Conservation (phyloP, 2,797 vertebrate species). For the Cetoscarus ocellatus region DNA sequence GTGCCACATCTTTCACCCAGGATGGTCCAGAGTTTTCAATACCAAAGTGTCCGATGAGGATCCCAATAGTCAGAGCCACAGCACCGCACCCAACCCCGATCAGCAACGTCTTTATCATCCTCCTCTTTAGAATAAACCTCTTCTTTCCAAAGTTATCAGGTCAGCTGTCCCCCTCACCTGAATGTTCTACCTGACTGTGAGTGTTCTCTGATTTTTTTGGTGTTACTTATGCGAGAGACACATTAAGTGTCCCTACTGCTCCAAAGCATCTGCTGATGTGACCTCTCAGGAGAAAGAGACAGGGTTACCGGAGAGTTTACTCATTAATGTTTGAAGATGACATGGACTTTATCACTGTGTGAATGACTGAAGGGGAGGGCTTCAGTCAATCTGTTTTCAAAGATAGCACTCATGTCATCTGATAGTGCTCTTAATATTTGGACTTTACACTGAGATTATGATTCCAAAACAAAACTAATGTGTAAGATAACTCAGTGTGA, state of each 20-base stretch:
- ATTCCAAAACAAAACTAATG: no score
- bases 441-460: neutral
- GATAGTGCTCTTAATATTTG: neutral
- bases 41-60: constrained; percentile 90
- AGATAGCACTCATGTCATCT: neutral
- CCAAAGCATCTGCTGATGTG: neutral
- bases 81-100: constrained; percentile 62
- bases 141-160: neutral
- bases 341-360: constrained; percentile 70
- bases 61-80: constrained; percentile 78
- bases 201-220: neutral
- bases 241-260: constrained; percentile 1
- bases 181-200: neutral
- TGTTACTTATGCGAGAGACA: constrained; percentile 14
- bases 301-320: constrained; percentile 68
- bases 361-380: neutral
- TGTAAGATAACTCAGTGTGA: no score
- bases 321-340: constrained; percentile 71
- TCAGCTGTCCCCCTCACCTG: constrained; percentile 2
- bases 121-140: constrained; percentile 10
- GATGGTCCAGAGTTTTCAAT: constrained; percentile 69
- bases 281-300: constrained; percentile 20
- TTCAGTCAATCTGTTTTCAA: constrained; percentile 1
- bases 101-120: constrained; percentile 79
- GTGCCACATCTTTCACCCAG: constrained; percentile 67